Evolutionary conservation across 2,113 vertebrate genomes (phyloP).

Genomic region (Pollachius pollachius): DNA sequence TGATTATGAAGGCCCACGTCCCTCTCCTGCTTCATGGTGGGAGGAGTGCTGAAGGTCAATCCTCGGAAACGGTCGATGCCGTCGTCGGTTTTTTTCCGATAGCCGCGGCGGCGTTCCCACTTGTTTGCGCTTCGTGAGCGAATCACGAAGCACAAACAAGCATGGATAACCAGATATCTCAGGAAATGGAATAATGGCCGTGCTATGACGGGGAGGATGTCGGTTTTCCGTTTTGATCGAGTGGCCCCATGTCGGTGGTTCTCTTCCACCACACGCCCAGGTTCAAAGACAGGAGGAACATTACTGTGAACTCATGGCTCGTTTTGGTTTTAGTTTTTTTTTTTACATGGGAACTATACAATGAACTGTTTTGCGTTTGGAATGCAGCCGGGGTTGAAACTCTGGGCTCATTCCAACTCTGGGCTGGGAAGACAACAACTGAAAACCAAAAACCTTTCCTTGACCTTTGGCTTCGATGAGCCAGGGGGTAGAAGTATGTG

Average conservation of each 20-base stretch:
- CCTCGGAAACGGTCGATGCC: constrained; percentile 47
- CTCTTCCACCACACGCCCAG: not conserved
- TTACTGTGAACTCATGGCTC: too few relatives aligned
- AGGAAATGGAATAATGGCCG: constrained; percentile 61
- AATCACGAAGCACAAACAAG: constrained; percentile 62
- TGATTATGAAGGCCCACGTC: constrained; percentile 38
- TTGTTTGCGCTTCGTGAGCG: constrained; percentile 36
- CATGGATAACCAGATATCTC: constrained; percentile 53
- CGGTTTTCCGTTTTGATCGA: constrained; percentile 34
- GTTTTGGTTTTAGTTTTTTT: not conserved
- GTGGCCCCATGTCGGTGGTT: constrained; percentile 38
- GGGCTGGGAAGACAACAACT: too few relatives aligned
- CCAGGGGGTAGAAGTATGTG: too few relatives aligned
- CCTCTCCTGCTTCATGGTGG: constrained; percentile 30
- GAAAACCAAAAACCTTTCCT: too few relatives aligned
- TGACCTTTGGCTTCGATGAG: too few relatives aligned
- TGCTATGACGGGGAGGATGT: constrained; percentile 42
- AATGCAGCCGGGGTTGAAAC: too few relatives aligned
- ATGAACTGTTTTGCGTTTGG: too few relatives aligned
- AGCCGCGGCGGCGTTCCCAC: constrained; percentile 36
- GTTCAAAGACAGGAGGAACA: constrained; percentile 24
- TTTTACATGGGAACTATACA: too few relatives aligned
- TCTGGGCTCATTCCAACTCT: too few relatives aligned
- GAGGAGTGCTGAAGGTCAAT: constrained; percentile 14
- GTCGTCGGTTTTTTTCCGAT: constrained; percentile 51